Evolutionary conservation across 2,888 invertebrate genomes (phyloP).

Genomic region (Latrodectus hesperus): DNA sequence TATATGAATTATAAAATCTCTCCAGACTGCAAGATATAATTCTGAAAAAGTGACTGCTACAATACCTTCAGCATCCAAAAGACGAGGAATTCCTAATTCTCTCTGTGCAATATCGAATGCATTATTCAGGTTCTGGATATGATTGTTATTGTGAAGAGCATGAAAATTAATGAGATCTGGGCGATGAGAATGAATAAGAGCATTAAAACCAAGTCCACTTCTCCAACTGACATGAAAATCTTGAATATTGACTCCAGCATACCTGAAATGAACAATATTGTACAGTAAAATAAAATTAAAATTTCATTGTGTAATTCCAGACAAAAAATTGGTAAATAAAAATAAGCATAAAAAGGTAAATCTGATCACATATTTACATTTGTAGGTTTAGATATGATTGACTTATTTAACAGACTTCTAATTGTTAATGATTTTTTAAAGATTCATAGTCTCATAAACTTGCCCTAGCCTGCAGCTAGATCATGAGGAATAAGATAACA

Average conservation of each 20-base stretch:
- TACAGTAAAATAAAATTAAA: neutral
- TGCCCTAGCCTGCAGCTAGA: too few species aligned
- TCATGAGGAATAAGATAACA: too few species aligned
- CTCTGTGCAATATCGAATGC: slow-evolving; percentile 96
- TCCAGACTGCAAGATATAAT: neutral
- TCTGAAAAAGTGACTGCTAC: neutral
- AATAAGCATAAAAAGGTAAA: too few species aligned
- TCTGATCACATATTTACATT: too few species aligned
- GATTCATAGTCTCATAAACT: too few species aligned
- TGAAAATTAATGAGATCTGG: slow-evolving; percentile 95
- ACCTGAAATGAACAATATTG: slow-evolving; percentile 71
- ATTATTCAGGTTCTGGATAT: slow-evolving; percentile 96
- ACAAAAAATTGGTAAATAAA: too few species aligned
- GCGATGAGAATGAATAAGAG: slow-evolving; percentile 97
- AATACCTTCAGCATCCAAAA: slow-evolving; percentile 92
- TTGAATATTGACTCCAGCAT: slow-evolving; percentile 76
- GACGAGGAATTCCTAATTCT: slow-evolving; percentile 92
- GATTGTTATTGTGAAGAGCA: slow-evolving; percentile 84
- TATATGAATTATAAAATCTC: too few species aligned
- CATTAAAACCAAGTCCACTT: slow-evolving; percentile 97
- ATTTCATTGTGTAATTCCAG: neutral
- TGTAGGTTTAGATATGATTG: too few species aligned
- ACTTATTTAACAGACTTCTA: too few species aligned
- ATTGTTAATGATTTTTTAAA: too few species aligned
- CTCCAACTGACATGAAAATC: slow-evolving; percentile 89